A percentile compares a stretch with the other conserved stretches of the same genome.
Evolutionary conservation across 2,113 vertebrate species (phyloP).

Genomic region (Rhea pennata): DNA sequence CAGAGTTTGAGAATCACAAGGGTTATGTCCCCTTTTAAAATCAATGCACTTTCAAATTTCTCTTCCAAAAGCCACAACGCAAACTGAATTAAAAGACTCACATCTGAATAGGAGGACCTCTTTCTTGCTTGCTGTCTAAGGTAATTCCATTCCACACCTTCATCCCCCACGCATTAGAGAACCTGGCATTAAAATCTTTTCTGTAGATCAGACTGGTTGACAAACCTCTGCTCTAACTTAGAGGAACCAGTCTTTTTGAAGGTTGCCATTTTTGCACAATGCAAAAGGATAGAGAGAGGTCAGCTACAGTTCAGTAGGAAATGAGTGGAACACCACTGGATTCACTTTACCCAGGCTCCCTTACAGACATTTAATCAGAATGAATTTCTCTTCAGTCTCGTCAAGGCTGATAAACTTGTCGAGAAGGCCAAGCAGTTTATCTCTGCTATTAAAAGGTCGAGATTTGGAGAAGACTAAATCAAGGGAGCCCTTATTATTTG

Average conservation of each 20-base stretch:
- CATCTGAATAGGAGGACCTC: not conserved
- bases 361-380: slow-evolving; percentile 20
- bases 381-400: slow-evolving; percentile 29
- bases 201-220: not conserved
- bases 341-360: slow-evolving; percentile 18
- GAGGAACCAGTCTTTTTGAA: not conserved
- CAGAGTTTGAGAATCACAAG: not conserved
- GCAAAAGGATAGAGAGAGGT: not conserved
- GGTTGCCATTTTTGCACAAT: not conserved
- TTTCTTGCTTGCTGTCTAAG: not conserved
- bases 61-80: not conserved
- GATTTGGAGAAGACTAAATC: slow-evolving; percentile 9
- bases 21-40: not conserved
- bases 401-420: slow-evolving; percentile 41
- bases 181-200: not conserved
- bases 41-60: not conserved
- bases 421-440: slow-evolving; percentile 33
- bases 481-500: slow-evolving; percentile 3
- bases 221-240: not conserved
- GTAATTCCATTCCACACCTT: not conserved
- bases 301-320: slow-evolving; percentile 31
- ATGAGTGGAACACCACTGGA: not conserved
- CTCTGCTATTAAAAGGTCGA: slow-evolving; percentile 6
- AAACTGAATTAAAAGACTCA: not conserved
- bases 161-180: not conserved